Evolutionary conservation across 2,113 vertebrate species (phyloP), one percentile per base, ranked within the genome.

Genomic region (Chiloscyllium plagiosum): DNA sequence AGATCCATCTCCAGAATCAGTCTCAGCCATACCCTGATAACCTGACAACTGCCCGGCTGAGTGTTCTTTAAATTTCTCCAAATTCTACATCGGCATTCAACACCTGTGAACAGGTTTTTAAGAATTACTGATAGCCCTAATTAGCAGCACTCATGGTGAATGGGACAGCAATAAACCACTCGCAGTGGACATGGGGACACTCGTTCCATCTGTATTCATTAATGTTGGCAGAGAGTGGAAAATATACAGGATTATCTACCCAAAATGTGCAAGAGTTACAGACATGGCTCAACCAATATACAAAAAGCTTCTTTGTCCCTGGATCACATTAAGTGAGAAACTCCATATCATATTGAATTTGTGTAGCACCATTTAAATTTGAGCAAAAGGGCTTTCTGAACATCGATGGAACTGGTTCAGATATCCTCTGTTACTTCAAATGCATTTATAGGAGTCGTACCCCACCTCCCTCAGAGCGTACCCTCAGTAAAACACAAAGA

Each of bases 201-300:
- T 7, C 29, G 33, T 33, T 66, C 17, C 37, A 66, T 8, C 56
- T 4, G 19, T 19, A 15, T 93, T 68, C 61, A 68, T 66, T 93
- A 20, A 33, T 15, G 15, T 92, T 1, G 66, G n/a, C 33, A 22
- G n/a, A 33, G 19, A 66, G 80, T 22, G 61, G 65, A 93, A 66
- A 68, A 20, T 15, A 93, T 37, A 66, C 56, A 56, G n/a, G 89
- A 17, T 6, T n/a, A n/a, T 66, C 12, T 29, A 95, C 94, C 37
- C 72, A 42, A 95, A 95, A 72, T 47, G 42, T 26, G 94, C 50
- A 95, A 95, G 94, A 50, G 69, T 95, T 95, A 95, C 42, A 72
- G 19, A 76, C 24, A 52, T 0, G 47, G 4, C 94, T 50, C 29
- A 50, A 50, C 13, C 68, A 72, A 52, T 50, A 17, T 52, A 52